Evolutionary conservation across 2,113 vertebrate genomes (phyloP).

Genomic region (Aptenodytes patagonicus): DNA sequence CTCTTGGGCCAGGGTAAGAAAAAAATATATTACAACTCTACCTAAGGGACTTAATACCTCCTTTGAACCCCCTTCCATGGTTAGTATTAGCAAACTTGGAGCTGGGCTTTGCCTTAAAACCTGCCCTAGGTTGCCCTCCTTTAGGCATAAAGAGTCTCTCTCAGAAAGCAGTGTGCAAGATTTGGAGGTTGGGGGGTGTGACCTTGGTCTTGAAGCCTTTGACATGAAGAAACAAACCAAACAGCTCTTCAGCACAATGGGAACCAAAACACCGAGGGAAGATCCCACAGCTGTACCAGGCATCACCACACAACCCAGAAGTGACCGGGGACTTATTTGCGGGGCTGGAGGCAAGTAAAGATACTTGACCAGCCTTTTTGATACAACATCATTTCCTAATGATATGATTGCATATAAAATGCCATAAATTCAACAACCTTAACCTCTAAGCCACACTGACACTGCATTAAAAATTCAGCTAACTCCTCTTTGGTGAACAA

Average conservation of each 20-base stretch:
- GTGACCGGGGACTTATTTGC: rapidly evolving
- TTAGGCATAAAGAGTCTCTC: neutral
- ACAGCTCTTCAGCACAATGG: neutral
- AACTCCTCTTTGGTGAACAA: conserved; percentile 52
- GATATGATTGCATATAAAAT: neutral
- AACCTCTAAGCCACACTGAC: neutral
- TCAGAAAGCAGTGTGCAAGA: rapidly evolving
- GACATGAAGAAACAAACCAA: neutral
- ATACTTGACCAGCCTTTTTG: neutral
- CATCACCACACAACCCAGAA: neutral
- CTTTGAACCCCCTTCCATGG: neutral
- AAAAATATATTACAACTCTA: neutral
- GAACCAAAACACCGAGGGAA: neutral
- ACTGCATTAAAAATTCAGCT: conserved; percentile 60
- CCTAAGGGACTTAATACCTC: neutral
- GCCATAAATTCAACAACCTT: neutral
- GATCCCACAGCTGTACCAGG: neutral
- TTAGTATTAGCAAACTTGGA: too few species aligned
- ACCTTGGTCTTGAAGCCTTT: neutral
- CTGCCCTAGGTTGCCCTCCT: neutral
- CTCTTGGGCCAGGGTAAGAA: neutral
- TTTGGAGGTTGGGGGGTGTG: neutral
- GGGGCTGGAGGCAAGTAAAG: neutral
- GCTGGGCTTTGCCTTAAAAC: neutral
- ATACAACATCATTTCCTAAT: neutral